Base-by-base conservation (phyloP, 2,888 invertebrate species). In the Sesia apiformis region DNA sequence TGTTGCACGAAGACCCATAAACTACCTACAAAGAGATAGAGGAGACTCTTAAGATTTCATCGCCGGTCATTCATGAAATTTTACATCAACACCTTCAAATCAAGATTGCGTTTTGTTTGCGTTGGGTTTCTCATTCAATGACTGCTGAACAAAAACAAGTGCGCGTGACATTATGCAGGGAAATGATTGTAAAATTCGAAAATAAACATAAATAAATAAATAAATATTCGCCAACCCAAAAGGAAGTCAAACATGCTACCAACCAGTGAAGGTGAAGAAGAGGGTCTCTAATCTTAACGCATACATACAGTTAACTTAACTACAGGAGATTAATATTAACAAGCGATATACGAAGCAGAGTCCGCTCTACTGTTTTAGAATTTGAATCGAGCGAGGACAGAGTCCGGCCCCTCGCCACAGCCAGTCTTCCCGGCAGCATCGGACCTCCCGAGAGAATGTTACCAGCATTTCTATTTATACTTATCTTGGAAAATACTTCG, bases 301-400 rank as follows among this genome's bases (percentile, higher is more conserved):
- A 89, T 89, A 89, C 88, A 89, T 88, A 86, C 84, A 84, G 88
- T 89, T 88, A 88, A 87, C 77, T 88, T 88, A 84, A 78, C 75
- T 72, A 70, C 70, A 59, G 65, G 76, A 82, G 76, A 80, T 84
- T 86, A 88, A 89, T 74, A 85, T 89, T 83, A 89, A 88, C 88
- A 87, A 86, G 68, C 74, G 78, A 87, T 88, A 87, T 82, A 88
- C 88, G 87, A 89, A 87, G 88, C 87, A 88, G 87, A 84, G 80
- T 76, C 88, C 85, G 49, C 85, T 86, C 85, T 85, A 86, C 86
- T 66, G 65, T 57, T 58, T 62, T 63, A 64, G 65, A 74, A 77
- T 68, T 66, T 74, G 75, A 76, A 72, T 72, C 53, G 72, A 70
- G 75, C 69, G 85, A 85, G 86, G 82, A 84, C 85, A 78, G 49